Evolutionary conservation across 1,140 invertebrate genomes (phyloP), one percentile per base, ranked within the genome.

Genomic region (Drosophila ercepeae): DNA sequence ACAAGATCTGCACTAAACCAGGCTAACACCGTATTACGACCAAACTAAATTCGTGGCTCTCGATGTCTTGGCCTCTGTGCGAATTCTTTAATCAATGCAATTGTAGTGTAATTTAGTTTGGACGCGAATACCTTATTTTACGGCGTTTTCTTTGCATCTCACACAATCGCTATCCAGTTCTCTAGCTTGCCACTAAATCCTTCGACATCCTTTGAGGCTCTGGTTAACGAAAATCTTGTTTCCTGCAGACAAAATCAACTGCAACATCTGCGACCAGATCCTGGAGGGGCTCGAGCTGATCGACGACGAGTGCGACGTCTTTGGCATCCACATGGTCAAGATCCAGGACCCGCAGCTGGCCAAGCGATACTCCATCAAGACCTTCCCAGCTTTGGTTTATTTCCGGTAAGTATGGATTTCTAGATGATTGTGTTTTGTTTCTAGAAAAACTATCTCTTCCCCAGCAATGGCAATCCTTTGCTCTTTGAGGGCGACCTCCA

Each of bases 281-380:
- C 92, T 98, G 16, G 96, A 97, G 83, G 97, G 96, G 60, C 91
- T 98, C 54, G 97, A 98, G 91, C 95, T 95, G 57, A 96, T 98
- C 69, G 97, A 98, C 89, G 97, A 98, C 84, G 97, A 98, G 90
- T 97, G 96, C 89, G 97, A 98, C 89, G 94, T 97, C 0, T 98
- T 97, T 91, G 97, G 97, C 32, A 98, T 98, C 76, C 97, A 98
- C 78, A 95, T 99, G 94, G 97, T 99, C 0, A 97, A 98, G 91
- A 98, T 98, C 82, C 96, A 97, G 91, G 97, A 98, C 92, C 95
- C 96, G 0, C 96, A 97, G 83, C 90, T 98, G 54, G 97, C 97
- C 3, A 97, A 97, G 83, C 93, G 97, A 64, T 98, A 98, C 92
- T 98, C 97, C 25, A 98, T 99, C 50, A 98, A 98, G 91, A 98